Conservation (phyloP, 2,888 invertebrate genomes). For the Plagiodera versicolora region DNA sequence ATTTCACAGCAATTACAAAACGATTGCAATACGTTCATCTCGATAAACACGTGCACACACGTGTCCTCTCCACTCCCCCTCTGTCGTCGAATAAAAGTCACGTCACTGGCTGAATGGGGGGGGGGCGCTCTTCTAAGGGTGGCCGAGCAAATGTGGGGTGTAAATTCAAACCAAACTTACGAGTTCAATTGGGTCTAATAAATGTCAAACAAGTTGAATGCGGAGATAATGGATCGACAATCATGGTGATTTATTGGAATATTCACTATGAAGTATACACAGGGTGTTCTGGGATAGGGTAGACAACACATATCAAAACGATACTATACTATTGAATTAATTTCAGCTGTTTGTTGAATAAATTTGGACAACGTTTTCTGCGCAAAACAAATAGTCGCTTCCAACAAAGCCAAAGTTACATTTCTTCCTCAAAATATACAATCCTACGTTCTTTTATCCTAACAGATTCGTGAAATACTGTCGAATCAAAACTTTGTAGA, state of each 20-base stretch:
- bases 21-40: not conserved
- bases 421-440: too few species aligned
- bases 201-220: slow-evolving; percentile 32
- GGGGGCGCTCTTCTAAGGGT: not conserved
- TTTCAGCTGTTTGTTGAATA: too few species aligned
- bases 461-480: too few species aligned
- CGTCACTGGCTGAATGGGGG: not conserved
- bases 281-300: not conserved
- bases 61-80: not conserved
- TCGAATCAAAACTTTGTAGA: too few species aligned
- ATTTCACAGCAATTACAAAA: slow-evolving; percentile 1
- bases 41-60: not conserved
- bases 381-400: too few species aligned
- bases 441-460: too few species aligned
- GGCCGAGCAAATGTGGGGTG: slow-evolving; percentile 20
- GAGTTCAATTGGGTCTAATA: slow-evolving; percentile 30
- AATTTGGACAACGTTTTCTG: too few species aligned
- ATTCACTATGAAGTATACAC: slow-evolving; percentile 5
- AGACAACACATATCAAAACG: too few species aligned
- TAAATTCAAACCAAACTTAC: slow-evolving; percentile 29
- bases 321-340: too few species aligned
- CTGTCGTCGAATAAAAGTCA: not conserved
- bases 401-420: too few species aligned
- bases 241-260: slow-evolving; percentile 22
- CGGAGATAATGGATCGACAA: slow-evolving; percentile 28